Evolutionary conservation across 2,888 invertebrate species (phyloP), one percentile per base, ranked within the genome.

Genomic region (Strigamia transsilvanica): DNA sequence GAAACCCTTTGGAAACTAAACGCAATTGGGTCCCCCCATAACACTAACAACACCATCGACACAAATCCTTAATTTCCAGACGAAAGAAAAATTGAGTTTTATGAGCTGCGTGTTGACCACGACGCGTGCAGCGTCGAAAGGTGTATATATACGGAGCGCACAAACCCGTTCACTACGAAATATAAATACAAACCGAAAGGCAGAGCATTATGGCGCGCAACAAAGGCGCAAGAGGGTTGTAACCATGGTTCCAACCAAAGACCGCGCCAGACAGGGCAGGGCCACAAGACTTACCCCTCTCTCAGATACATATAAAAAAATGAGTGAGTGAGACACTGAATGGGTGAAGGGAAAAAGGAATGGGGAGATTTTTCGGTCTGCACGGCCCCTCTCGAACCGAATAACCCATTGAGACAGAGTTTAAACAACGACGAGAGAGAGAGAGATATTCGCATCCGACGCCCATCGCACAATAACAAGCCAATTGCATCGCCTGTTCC

Each of bases 241-340:
- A 73, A 73, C 73, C 73, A 32, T 73, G 73, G 73, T 73, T 73
- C 73, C 32, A 18, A 73, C 73, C 73, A 73, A 73, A 73, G 73
- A 73, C 73, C 73, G 23, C 61, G 61, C 61, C 73, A 73, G 73
- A 73, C 73, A 32, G 73, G 73, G 73, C 73, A 32, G 32, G 73
- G 73, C 73, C 73, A 27, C 73, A 66, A 66, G 73, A 73, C 73
- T 73, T 73, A 73, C 73, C 73, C 73, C 73, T 73, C 73, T 73
- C 73, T 27, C 73, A 73, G 73, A 73, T 32, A 73, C 12, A 73
- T 32, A 73, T 12, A 73, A 27, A 73, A 73, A 73, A 73, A 73
- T 15, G 73, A 73, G 73, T 73, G 73, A 56, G 56, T 56, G 56
- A 56, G 56, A 32, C 32, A 32, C 73, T 73, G 73, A 73, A 73